These are phyloP conservation scores for Triplophysa yarkandensis DNA, from an alignment of 2,797 vertebrate genomes.

Conservation along the genomic window DNA sequence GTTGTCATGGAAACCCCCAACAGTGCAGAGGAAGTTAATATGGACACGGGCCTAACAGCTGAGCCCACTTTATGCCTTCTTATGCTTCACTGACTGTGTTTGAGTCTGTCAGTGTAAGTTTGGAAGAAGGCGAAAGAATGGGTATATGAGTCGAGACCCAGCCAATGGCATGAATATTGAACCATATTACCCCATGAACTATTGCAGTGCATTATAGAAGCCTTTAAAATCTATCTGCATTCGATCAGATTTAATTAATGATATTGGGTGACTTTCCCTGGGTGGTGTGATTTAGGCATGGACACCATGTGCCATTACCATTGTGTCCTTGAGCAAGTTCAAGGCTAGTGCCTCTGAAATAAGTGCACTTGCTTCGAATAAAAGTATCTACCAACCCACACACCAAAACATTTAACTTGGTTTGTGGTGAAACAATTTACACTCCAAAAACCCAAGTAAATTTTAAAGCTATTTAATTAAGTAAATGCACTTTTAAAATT, in stretches of 20 bases:
- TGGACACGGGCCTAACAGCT: conserved; percentile 26
- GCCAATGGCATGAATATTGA: background rate
- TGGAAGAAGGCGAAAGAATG: background rate
- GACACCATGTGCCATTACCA: background rate
- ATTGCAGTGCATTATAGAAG: background rate
- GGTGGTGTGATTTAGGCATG: background rate
- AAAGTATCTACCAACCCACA: too few species aligned
- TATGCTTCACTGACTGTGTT: conserved; percentile 35
- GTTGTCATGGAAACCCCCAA: conserved; percentile 46
- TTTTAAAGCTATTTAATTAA: too few species aligned
- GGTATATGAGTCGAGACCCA: conserved; percentile 3
- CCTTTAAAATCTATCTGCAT: conserved; percentile 7
- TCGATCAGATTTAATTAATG: background rate
- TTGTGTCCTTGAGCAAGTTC: conserved; percentile 10
- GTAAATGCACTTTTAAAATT: too few species aligned
- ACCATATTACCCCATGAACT: conserved; percentile 12
- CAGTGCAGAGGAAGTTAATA: conserved; percentile 37
- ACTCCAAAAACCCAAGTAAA: too few species aligned
- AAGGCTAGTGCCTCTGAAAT: conserved; percentile 4
- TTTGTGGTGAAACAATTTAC: too few species aligned
- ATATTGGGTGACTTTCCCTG: background rate
- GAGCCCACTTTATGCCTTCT: conserved; percentile 28
- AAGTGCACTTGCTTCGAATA: conserved; percentile 10
- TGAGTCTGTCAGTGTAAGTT: conserved; percentile 7
- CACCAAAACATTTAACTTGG: too few species aligned